Base-by-base conservation (phyloP, 2,113 vertebrate genomes). In the Cryptomyrus ogoouensis region DNA sequence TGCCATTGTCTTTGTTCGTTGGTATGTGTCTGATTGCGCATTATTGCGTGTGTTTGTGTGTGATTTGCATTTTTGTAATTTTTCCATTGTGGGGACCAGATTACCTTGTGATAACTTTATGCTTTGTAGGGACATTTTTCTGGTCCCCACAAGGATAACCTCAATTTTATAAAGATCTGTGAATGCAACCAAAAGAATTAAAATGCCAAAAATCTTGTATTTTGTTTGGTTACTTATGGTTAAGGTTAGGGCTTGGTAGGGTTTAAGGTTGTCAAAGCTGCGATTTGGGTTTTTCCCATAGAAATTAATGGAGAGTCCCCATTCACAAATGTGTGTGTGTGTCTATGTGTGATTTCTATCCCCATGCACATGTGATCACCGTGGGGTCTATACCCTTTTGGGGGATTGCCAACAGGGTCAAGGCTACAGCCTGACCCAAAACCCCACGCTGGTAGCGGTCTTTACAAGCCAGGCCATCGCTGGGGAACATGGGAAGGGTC, bases 1-100 rank as follows among this genome's bases (percentile, higher is more conserved):
- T 44, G 83, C 70, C 87, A 87, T 90, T 86, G 85, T 86, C 87
- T 90, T 46, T 53, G 24, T 70, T 13, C 3, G 31, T 89, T 42
- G 9, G 21, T 19, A 21, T 62, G 35, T 42, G 70, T 42, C 13
- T 77, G 31, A 39, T 6, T 77, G 70, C 2, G 6, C 17, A 17
- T 31, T 27, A 13, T 31, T 70, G 66, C 15, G 15, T 84, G 84
- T 88, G 13, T 47, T 35, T 56, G 74, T 58, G 42, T 90, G 84
- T 27, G 58, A 35, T 31, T 31, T 17, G 31, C 27, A 74, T 35
- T 74, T 70, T n/a, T 70, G 27, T 70, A 7, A 24, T 58, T n/a
- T 24, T 58, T 58, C 19, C 21, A 58, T 62, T 62, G 21, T 62
- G 56, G 56, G 56, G 21, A 62, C 56, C 21, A n/a, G 56, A 62